Conservation (phyloP, 2,888 invertebrate species). For the Podabrus alpinus region DNA sequence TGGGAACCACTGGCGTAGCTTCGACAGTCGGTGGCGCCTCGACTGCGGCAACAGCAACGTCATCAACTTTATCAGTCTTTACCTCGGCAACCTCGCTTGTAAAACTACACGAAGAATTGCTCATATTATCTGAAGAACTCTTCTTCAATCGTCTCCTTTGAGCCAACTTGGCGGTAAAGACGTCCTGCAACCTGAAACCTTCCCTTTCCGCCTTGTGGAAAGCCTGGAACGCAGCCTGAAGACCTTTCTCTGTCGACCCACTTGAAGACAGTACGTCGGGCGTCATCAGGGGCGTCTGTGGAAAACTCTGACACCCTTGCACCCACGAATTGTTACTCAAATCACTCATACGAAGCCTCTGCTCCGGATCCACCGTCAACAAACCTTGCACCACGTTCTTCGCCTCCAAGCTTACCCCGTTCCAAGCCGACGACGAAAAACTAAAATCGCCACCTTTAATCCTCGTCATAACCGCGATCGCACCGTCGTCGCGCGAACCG, state of each 20-base stretch:
- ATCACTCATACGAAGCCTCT: conserved; percentile 70
- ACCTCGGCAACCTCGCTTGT: conserved; percentile 49
- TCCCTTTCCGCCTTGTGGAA: conserved; percentile 71
- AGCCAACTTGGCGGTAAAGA: conserved; percentile 71
- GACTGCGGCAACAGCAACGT: conserved; percentile 6
- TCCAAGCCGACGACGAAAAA: conserved; percentile 74
- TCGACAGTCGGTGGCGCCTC: conserved; percentile 41
- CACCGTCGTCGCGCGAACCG: conserved; percentile 71
- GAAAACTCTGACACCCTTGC: conserved; percentile 53
- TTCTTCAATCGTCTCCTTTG: conserved; percentile 69
- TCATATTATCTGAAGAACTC: conserved; percentile 54
- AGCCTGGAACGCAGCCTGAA: conserved; percentile 69
- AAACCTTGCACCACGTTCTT: conserved; percentile 77
- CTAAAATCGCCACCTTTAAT: conserved; percentile 80
- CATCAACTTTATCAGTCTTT: conserved; percentile 42
- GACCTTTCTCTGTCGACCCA: conserved; percentile 58
- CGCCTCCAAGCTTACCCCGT: conserved; percentile 71
- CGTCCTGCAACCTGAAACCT: conserved; percentile 76
- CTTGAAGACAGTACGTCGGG: conserved; percentile 61
- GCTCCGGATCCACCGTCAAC: conserved; percentile 76
- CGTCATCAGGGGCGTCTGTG: conserved; percentile 64
- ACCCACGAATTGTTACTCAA: conserved; percentile 74
- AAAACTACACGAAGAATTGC: conserved; percentile 51
- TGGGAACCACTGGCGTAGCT: conserved; percentile 17
- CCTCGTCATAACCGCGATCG: conserved; percentile 75